Evolutionary conservation across 1,140 invertebrate species (phyloP), one percentile per base, ranked within the genome.

Genomic region (Phocides pigmalion): DNA sequence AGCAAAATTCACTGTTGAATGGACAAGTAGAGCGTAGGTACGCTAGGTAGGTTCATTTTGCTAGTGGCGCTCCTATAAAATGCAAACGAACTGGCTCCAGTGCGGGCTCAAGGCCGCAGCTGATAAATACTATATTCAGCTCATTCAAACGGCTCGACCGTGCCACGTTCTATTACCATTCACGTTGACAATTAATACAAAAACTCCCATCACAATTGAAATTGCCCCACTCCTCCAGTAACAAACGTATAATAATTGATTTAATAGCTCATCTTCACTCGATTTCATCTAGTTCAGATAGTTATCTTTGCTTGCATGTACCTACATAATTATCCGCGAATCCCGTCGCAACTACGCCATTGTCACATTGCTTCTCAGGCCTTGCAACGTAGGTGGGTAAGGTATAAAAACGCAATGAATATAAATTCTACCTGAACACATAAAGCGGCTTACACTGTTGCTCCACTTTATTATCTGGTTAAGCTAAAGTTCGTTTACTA

Each of bases 41-140:
- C n/a, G 16, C 54, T 59, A 59, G 41, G 42, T 59, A 47, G 44
- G 42, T 46, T 54, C 42, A 61, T 62, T 59, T 59, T 12, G 32
- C 63, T 53, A 66, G 66, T 54, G 64, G 72, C 70, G 59, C 68
- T 70, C 70, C 63, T 54, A 62, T 68, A 59, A 62, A 68, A 65
- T 68, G 71, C 64, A 67, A 68, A 67, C 47, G 74, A 81, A 61
- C 83, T 85, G 51, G 83, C 76, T 80, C 74, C 76, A 70, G 56
- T 76, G 72, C 64, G 41, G 61, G 62, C 64, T 68, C 82, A 87
- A 88, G 82, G 84, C 66, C 73, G 68, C 15, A 50, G 35, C 74
- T 73, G 82, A 86, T 84, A 83, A 84, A 81, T 79, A 76, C 56
- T 76, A 78, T 70, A 64, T 67, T 69, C 69, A 66, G 62, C 67